Conservation (phyloP, 1,140 invertebrate genomes). For the Druon quercuslanigerum region DNA sequence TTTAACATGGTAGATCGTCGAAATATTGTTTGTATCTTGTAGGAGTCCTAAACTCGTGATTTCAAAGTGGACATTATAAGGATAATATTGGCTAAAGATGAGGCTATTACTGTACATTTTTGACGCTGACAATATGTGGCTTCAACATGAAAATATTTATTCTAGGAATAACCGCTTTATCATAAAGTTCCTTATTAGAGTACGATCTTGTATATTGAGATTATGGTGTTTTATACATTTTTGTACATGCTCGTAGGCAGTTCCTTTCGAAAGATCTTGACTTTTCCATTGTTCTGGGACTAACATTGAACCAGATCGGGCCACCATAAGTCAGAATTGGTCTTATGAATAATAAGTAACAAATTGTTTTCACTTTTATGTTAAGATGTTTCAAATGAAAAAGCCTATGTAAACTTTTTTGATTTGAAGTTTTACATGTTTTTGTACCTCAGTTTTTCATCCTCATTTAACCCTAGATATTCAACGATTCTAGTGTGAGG, state of each 20-base stretch:
- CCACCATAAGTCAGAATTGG: background rate
- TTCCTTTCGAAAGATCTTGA: background rate
- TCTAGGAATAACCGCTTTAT: background rate
- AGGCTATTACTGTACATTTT: no score
- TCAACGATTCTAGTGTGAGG: no score
- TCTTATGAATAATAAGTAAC: background rate
- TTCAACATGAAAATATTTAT: no score
- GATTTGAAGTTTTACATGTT: no score
- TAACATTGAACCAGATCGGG: background rate
- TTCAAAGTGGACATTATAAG: background rate
- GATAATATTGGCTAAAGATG: no score
- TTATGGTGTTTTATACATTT: background rate
- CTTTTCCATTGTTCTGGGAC: background rate
- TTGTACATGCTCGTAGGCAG: background rate
- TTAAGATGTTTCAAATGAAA: no score
- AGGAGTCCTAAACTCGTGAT: background rate
- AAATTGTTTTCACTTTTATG: background rate
- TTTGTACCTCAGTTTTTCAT: no score
- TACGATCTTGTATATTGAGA: background rate
- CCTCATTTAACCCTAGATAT: no score
- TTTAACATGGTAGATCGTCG: background rate
- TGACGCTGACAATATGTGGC: background rate
- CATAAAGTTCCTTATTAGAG: background rate
- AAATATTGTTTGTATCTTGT: background rate
- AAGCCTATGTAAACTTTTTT: no score